Base-by-base conservation (phyloP, 2,797 vertebrate species). In the Poecilia velifera region DNA sequence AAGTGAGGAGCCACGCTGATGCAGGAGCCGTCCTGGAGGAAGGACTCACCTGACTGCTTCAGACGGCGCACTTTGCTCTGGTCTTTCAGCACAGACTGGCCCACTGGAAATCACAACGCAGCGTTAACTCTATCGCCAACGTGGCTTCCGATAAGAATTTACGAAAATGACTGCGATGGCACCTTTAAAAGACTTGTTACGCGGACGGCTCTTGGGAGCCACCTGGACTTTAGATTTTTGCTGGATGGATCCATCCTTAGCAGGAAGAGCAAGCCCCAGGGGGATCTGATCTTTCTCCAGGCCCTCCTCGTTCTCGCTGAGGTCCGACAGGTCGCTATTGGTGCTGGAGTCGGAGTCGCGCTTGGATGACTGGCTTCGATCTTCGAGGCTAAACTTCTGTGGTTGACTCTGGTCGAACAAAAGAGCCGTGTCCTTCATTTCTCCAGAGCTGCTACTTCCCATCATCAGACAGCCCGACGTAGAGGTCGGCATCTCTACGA, bases 1-100 rank as follows among this genome's bases (percentile, higher is more conserved):
- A 99, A 94, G 91, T 99, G 98, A 72, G 98, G 98, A 4, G 98
- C 98, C 74, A 99, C 98, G 1, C 98, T 99, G 93, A 99, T 99
- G 91, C 98, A 99, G 39, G 98, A 99, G 66, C 98, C 98, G 72
- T 99, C 98, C 91, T 99, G 98, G 51, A 99, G 96, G 93, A 99
- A 99, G 49, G 98, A 97, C 92, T 99, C 98, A 18, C 98, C 98
- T 1, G 98, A 99, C 94, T 98, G 98, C 91, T 99, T 99, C 89
- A 99, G 94, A 86, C 98, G 97, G 76, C 98, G 97, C 79, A 99
- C 98, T 90, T 99, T 99, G 84, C 96, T 97, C 92, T 98, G 96
- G 84, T 99, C 98, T 93, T 99, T 99, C 83, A 99, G 96, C 82
- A 99, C 96, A n/a, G 98, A 99, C 87, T 99, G 98, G 79, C 97